Base-by-base conservation (phyloP, 2,888 invertebrate genomes). In the Disparrhopalites patrizii region DNA sequence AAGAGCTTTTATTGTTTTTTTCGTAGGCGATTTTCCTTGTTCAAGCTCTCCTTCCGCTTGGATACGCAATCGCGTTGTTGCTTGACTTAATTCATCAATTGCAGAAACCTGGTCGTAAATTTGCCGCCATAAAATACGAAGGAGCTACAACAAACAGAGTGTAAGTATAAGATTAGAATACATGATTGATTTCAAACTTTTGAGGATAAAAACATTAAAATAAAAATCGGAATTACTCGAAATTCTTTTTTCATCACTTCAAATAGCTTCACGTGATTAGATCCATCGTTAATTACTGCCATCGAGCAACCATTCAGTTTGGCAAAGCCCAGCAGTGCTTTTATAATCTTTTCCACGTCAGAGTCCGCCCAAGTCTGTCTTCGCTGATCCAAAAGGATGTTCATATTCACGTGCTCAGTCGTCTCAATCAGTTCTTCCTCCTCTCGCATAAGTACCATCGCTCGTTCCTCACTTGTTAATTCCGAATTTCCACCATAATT, bases 231-330 rank as follows among this genome's bases (percentile, higher is more conserved):
- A 51, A 27, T 71, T 76, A 84, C 81, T 76, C 82, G 84, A 77
- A 86, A 88, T 77, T 89, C 85, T 69, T 85, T 85, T 77, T 87
- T 88, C 72, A 85, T 76, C 1, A 78, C 78, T 36, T 87, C 85
- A 55, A 88, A 78, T 20, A 85, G 74, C 51, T 83, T 81, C 30
- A 86, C 74, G 75, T 85, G 84, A 15, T 78, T 77, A 56, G 79
- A 78, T 3, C 83, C 85, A 75, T 82, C 82, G 64, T 82, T 79
- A 4, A 82, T 71, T 31, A 78, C 76, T 27, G 67, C 61, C 15
- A 78, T 69, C 55, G 77, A 27, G 20, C 69, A 73, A 65, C 77
- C 75, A 75, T 81, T 81, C 0, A 77, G 66, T 71, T 80, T 81
- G 1, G 81, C 77, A 70, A 81, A 78, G 28, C 71, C 69, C 47